These are phyloP conservation scores for Latrodectus elegans DNA, from an alignment of 2,888 invertebrate genomes.

Conservation along the genomic window DNA sequence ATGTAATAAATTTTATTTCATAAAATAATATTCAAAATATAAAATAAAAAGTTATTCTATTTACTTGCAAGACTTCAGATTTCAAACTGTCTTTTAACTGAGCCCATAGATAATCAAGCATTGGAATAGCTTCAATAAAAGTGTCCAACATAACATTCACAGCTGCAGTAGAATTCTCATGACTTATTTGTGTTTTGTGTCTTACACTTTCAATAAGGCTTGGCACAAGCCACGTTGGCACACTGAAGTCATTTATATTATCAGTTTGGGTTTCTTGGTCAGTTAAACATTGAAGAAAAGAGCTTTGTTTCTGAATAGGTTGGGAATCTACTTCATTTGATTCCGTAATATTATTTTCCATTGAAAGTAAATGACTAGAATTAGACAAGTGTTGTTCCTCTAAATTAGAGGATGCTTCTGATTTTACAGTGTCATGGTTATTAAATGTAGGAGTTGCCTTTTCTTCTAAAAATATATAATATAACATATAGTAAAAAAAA, in stretches of 20 bases:
- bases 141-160: constrained; percentile 83
- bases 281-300: neutral
- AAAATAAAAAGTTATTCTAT: neutral
- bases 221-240: constrained; percentile 65
- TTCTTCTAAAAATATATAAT: no score
- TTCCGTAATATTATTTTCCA: neutral
- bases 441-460: neutral
- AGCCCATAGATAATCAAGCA: constrained; percentile 30
- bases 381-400: neutral
- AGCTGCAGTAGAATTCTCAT: constrained; percentile 89
- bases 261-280: constrained; percentile 50
- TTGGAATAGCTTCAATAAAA: constrained; percentile 70
- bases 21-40: neutral
- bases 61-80: constrained; percentile 54
- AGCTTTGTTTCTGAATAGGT: neutral
- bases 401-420: neutral
- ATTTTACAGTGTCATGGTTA: neutral
- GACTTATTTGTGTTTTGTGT: constrained; percentile 88
- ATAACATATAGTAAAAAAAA: no score
- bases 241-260: constrained; percentile 23
- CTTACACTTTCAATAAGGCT: constrained; percentile 78
- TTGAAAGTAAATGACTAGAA: constrained; percentile 4
- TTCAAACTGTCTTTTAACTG: constrained; percentile 59
- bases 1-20: neutral
- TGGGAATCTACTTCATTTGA: neutral